Percentiles rank a stretch among this genome's conserved stretches.
phyloP scores from a whole-genome alignment of 2,113 vertebrate species.

The Lamprotornis superbus region DNA sequence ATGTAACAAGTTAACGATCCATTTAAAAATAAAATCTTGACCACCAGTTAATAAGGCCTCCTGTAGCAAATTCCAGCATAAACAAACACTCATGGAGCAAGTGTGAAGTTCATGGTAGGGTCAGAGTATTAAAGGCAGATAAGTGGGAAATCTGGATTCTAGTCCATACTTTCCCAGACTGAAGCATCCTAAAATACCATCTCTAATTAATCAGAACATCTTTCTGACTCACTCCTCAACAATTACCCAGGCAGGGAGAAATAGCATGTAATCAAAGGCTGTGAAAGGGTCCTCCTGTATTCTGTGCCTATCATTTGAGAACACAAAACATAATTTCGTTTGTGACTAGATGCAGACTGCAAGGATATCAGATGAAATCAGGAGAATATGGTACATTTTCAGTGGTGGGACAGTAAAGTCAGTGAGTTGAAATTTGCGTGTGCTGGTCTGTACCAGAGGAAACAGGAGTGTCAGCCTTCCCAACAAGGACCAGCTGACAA shows the following conservation, averaged over 20 bases:
- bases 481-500: background rate
- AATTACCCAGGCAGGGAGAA: slow-evolving; percentile 69
- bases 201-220: slow-evolving; percentile 73
- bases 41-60: slow-evolving; percentile 64
- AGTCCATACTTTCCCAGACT: slow-evolving; percentile 39
- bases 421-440: background rate
- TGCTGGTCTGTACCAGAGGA: accelerated
- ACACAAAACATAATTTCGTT: slow-evolving; percentile 49
- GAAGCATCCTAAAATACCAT: slow-evolving; percentile 65
- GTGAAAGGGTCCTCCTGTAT: slow-evolving; percentile 30
- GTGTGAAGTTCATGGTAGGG: slow-evolving; percentile 25
- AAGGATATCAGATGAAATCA: background rate
- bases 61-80: slow-evolving; percentile 62
- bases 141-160: slow-evolving; percentile 71
- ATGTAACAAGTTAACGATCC: slow-evolving; percentile 60
- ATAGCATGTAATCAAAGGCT: slow-evolving; percentile 56
- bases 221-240: slow-evolving; percentile 66
- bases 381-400: background rate
- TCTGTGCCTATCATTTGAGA: slow-evolving; percentile 14
- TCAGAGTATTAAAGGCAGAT: slow-evolving; percentile 48
- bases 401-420: background rate
- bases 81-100: slow-evolving; percentile 55
- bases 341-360: background rate
- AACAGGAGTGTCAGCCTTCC: background rate
- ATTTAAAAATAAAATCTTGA: slow-evolving; percentile 74